Conservation (phyloP, 1,140 invertebrate species). For the Lepidostoma basale region DNA sequence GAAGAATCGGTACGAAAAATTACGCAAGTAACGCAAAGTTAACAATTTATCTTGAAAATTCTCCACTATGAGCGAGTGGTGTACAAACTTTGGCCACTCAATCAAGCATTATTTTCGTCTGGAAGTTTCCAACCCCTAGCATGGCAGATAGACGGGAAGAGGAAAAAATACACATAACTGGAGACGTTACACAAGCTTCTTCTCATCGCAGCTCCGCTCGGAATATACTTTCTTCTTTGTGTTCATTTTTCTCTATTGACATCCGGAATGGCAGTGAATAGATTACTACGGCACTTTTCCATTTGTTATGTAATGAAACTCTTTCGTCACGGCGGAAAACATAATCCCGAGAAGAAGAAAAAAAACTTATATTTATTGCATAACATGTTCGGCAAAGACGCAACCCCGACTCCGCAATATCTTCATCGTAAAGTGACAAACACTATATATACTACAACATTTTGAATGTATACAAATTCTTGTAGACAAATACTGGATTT, state of each 20-base stretch:
- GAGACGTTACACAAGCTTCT: neutral
- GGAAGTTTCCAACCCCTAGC: too few relatives aligned
- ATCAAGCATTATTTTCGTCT: too few relatives aligned
- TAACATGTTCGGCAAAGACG: constrained; percentile 4
- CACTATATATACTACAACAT: too few relatives aligned
- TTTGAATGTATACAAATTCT: too few relatives aligned
- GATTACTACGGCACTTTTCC: constrained; percentile 32
- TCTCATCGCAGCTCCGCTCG: neutral
- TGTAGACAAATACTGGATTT: too few relatives aligned
- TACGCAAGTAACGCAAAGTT: too few relatives aligned
- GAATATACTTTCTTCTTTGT: constrained; percentile 18
- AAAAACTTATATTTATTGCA: constrained; percentile 14
- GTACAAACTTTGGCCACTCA: too few relatives aligned
- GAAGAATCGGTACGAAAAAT: too few relatives aligned
- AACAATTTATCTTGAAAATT: too few relatives aligned
- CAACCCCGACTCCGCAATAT: too few relatives aligned
- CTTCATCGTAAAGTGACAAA: too few relatives aligned
- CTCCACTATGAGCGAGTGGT: too few relatives aligned
- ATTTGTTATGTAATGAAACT: constrained; percentile 30
- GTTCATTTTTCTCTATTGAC: constrained; percentile 32
- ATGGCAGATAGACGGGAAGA: neutral
- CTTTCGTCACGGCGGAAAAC: constrained; percentile 24
- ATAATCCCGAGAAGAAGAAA: constrained; percentile 20
- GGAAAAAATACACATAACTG: constrained; percentile 6
- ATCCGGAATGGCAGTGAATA: constrained; percentile 32